These are phyloP conservation scores for Pseudonaja textilis DNA, from an alignment of 2,113 vertebrate species.

Conservation along the genomic window DNA sequence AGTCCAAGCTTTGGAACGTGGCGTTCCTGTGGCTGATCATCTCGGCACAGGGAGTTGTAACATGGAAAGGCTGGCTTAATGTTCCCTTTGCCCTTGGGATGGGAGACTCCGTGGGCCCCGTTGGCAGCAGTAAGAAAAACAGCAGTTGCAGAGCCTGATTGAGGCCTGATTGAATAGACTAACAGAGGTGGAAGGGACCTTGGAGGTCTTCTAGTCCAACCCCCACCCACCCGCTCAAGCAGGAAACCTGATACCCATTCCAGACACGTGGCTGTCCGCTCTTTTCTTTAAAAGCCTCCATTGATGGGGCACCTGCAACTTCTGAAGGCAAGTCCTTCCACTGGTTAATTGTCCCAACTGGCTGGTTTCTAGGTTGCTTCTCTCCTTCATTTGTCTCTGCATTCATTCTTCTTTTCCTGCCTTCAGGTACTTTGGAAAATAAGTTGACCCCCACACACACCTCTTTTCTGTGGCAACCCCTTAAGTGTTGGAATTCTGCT, in stretches of 20 bases:
- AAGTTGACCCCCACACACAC: accelerated
- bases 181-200: not conserved
- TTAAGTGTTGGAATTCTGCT: not conserved
- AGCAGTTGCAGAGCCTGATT: not conserved
- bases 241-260: not conserved
- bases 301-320: not conserved
- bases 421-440: not conserved
- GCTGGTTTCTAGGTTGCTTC: not conserved
- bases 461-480: not conserved
- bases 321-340: not conserved
- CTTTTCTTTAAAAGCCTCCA: not conserved
- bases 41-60: accelerated
- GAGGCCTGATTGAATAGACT: not conserved
- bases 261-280: not conserved
- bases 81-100: not conserved
- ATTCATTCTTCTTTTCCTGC: not conserved
- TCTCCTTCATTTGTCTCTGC: not conserved
- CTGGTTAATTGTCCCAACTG: not conserved
- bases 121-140: not conserved
- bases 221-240: too few relatives aligned
- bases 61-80: not conserved
- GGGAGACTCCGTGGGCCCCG: not conserved
- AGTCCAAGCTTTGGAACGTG: accelerated
- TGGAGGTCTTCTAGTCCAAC: not conserved
- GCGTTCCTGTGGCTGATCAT: not conserved